Base-by-base conservation (phyloP, 2,888 invertebrate genomes). In the Plagodis pulveraria region DNA sequence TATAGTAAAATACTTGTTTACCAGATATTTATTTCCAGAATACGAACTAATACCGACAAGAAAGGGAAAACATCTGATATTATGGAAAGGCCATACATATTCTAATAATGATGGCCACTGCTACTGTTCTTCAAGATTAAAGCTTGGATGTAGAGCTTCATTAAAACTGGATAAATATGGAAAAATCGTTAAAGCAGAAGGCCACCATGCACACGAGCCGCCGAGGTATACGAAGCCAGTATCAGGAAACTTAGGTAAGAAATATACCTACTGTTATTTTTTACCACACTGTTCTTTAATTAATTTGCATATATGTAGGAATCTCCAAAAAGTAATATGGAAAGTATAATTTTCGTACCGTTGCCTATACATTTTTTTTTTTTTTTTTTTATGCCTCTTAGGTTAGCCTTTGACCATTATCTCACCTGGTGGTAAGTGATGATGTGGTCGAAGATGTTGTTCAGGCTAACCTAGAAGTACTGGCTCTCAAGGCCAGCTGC, bases 121-220 rank as follows among this genome's bases (percentile, higher is more conserved):
- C n/a, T 56, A 50, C 42, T 56, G 50, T 36, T 46, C 50, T 32
- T 46, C 46, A 0, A 56, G 41, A 40, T 0, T 9, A 4, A 5
- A 35, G 2, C 12, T 12, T 0, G 10, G 11, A 4, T 57, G 51
- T 22, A 47, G 32, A 12, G 57, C 57, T 5, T 32, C 42, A 0
- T 36, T 57, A 6, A 57, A 58, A 11, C 22, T 58, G 35, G 44
- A 49, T 6, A 10, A 35, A 35, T 8, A 52, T 52, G 56, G 49
- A 33, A 45, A 11, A 6, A 60, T 60, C 11, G 5, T 0, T 6
- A 51, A 45, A 45, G 32, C 12, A 10, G 0, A 45, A 1, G 57
- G 62, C 12, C 9, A 11, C 9, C 58, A 62, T 34, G 6, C 8
- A 10, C 62, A 62, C 34, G 6, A n/a, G 8, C 51, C 51, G 22